Base-by-base conservation (phyloP, 1,140 invertebrate genomes). In the Hyles vespertilio region DNA sequence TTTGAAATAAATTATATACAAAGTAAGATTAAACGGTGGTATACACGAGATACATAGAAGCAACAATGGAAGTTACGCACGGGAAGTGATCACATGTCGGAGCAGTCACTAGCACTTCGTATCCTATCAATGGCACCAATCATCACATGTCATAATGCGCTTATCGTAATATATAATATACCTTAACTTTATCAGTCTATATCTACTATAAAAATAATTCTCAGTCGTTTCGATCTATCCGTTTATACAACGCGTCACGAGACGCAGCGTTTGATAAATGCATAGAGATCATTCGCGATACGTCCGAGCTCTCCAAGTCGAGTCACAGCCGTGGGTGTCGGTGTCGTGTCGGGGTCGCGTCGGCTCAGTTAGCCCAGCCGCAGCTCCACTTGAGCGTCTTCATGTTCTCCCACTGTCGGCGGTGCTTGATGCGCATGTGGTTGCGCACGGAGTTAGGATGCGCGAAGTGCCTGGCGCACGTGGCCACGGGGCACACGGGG, bases 371-470 rank as follows among this genome's bases (percentile, higher is more conserved):
- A 10, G 78, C 79, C 89, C 89, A 87, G 33, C 91, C 91, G 71
- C 91, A 91, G 65, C 93, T 94, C 91, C 94, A 95, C 68, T 94
- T 94, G 60, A 95, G 92, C 44, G 93, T 93, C 85, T 95, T 95
- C 91, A 95, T 96, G 73, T 93, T 92, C 68, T 94, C 92, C 94
- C 94, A 95, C 73, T 95, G 93, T 60, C 92, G 84, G 1, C 93
- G 91, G 84, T 95, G 95, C 84, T 95, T 96, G 62, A 94, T 91
- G 61, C 94, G 90, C 94, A 96, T 95, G 82, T 96, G 94, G 83
- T 96, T 96, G 63, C 94, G 91, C 40, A 95, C 94, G 45, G 94
- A 95, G 84, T 95, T 96, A 5, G 94, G 94, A 86, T 96, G 94
- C 45, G 93, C 91, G 83, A 95, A 95, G 58, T 91, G 91, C 64